These are phyloP conservation scores for Bombus superbus DNA, from an alignment of 1,140 invertebrate species.

Conservation along the genomic window DNA sequence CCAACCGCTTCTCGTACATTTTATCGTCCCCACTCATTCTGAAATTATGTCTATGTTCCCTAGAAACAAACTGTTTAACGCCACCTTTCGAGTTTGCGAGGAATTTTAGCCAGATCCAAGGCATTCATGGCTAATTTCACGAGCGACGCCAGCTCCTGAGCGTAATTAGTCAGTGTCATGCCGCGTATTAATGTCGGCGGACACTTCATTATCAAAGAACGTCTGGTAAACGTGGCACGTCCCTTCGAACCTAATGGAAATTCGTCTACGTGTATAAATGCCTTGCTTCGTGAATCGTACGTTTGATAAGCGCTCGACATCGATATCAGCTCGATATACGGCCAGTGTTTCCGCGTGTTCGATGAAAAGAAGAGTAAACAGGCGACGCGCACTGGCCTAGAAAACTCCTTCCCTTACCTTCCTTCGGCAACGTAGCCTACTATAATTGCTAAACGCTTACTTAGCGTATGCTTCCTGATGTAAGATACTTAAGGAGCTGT, in stretches of 20 bases:
- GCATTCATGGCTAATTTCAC: conserved; percentile 3
- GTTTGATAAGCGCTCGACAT: background rate
- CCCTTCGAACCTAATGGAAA: conserved; percentile 23
- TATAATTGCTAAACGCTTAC: conserved; percentile 52
- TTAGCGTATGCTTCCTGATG: conserved; percentile 39
- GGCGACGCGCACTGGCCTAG: conserved; percentile 17
- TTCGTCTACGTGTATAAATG: conserved; percentile 35
- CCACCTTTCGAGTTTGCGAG: too few species aligned
- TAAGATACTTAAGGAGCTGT: conserved; percentile 43
- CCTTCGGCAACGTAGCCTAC: conserved; percentile 1
- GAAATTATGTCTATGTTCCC: background rate
- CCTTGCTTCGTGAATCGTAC: conserved; percentile 39
- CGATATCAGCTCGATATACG: background rate
- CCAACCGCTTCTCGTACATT: background rate
- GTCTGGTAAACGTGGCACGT: conserved; percentile 16
- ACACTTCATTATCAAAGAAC: conserved; percentile 5
- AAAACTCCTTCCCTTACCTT: conserved; percentile 29
- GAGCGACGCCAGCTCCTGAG: background rate
- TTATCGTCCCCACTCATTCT: too few species aligned
- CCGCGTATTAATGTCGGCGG: background rate
- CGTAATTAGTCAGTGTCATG: conserved; percentile 28
- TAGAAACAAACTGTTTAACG: background rate
- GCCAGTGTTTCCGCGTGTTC: conserved; percentile 21
- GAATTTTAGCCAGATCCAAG: background rate
- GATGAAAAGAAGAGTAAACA: conserved; percentile 52